Evolutionary conservation across 2,888 invertebrate genomes (phyloP).

Genomic region (Conomelus anceps): DNA sequence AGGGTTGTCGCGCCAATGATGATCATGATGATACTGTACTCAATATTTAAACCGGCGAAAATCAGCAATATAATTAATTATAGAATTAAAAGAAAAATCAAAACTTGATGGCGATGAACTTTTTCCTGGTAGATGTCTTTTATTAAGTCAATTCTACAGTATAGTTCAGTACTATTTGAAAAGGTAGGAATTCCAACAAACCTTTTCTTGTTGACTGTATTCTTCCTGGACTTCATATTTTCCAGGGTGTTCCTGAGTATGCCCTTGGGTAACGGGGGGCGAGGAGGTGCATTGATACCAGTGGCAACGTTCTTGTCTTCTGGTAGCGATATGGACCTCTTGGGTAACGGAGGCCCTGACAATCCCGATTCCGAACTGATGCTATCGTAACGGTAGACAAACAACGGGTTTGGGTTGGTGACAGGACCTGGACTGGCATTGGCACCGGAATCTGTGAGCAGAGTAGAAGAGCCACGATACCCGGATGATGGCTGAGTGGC

Average conservation of each 20-base stretch:
- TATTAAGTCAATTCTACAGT: too few species aligned
- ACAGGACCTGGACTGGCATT: constrained; percentile 58
- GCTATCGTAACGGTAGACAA: constrained; percentile 76
- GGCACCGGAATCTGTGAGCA: constrained; percentile 68
- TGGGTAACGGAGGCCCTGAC: constrained; percentile 51
- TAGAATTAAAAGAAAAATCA: too few species aligned
- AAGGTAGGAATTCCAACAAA: neutral
- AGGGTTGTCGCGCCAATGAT: too few species aligned
- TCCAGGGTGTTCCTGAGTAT: constrained; percentile 60
- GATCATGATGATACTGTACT: too few species aligned
- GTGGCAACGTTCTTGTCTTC: constrained; percentile 44
- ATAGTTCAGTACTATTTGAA: too few species aligned
- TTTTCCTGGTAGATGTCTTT: too few species aligned
- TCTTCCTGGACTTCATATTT: constrained; percentile 47
- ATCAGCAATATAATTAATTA: too few species aligned
- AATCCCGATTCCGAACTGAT: constrained; percentile 59
- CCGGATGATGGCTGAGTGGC: constrained; percentile 79
- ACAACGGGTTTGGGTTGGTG: constrained; percentile 61
- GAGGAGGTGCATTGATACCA: constrained; percentile 55
- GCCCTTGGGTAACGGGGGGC: constrained; percentile 65
- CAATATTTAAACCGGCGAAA: too few species aligned
- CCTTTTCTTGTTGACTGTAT: constrained; percentile 48
- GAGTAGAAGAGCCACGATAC: constrained; percentile 77
- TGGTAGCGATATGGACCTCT: constrained; percentile 57
- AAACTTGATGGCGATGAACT: too few species aligned